Conservation (phyloP, 2,113 vertebrate genomes). For the Rallus limicola region DNA sequence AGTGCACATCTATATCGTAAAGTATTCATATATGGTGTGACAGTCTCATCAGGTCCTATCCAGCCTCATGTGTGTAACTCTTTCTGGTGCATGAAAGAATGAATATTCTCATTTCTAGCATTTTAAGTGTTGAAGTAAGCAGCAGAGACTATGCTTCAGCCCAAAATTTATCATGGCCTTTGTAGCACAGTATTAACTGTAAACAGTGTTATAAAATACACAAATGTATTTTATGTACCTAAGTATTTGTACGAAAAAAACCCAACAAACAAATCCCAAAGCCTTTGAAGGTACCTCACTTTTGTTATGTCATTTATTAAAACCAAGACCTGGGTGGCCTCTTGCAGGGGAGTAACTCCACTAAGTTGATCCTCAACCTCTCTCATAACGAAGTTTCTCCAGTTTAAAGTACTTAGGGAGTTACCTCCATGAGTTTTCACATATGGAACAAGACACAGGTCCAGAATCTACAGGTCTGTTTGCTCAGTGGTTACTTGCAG, state of each 20-base stretch:
- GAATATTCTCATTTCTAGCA: not conserved
- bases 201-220: not conserved
- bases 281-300: not conserved
- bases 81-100: not conserved
- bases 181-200: not conserved
- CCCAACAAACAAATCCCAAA: not conserved
- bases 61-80: not conserved
- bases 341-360: not conserved
- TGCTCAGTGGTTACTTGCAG: not conserved
- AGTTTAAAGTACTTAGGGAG: not conserved
- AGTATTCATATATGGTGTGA: not conserved
- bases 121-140: not conserved
- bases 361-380: not conserved
- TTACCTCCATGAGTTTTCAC: not conserved
- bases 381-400: not conserved
- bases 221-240: not conserved
- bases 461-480: not conserved
- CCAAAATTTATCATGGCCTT: not conserved
- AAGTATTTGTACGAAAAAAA: not conserved
- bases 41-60: not conserved
- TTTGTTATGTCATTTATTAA: not conserved
- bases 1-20: not conserved
- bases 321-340: not conserved
- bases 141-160: not conserved
- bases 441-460: not conserved